These are phyloP conservation scores for Ophiothrix spiculata DNA, from an alignment of 35 echinoderm and acorn worm species.

Conservation along the genomic window DNA sequence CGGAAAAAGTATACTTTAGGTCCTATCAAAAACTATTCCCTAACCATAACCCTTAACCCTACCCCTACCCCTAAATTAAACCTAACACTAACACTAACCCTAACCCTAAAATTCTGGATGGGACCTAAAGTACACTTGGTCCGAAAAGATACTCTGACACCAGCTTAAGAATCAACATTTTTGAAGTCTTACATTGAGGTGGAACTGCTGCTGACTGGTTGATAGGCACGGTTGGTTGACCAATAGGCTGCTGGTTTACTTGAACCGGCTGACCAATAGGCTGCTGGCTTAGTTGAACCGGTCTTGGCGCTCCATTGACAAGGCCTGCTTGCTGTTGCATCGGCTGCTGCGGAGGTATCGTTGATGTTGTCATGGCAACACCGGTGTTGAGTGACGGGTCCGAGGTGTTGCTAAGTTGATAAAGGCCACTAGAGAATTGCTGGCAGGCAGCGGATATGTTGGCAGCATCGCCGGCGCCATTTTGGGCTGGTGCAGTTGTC, in stretches of 20 bases:
- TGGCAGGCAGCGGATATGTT: conserved; percentile 47
- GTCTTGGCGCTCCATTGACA: background rate
- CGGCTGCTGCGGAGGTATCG: background rate
- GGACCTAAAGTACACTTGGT: too few relatives aligned
- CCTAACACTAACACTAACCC: too few relatives aligned
- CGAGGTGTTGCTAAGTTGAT: conserved; percentile 32
- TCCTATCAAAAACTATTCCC: too few relatives aligned
- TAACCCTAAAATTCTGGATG: too few relatives aligned
- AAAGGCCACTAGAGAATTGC: conserved; percentile 44
- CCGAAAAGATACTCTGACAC: background rate
- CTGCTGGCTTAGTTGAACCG: conserved; percentile 19
- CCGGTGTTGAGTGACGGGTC: background rate
- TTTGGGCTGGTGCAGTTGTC: conserved; percentile 5
- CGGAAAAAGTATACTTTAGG: too few relatives aligned
- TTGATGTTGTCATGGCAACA: background rate
- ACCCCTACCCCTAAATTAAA: too few relatives aligned
- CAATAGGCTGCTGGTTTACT: conserved; percentile 31
- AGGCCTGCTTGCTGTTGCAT: background rate
- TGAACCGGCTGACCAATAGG: conserved; percentile 19
- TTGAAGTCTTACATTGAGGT: background rate
- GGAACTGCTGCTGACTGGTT: background rate
- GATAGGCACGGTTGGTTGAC: background rate
- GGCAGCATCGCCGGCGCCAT: background rate
- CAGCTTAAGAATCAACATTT: background rate
- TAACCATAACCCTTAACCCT: too few relatives aligned